Evolutionary conservation across 2,797 vertebrate species (phyloP).

Genomic region (Macropus fuliginosus): DNA sequence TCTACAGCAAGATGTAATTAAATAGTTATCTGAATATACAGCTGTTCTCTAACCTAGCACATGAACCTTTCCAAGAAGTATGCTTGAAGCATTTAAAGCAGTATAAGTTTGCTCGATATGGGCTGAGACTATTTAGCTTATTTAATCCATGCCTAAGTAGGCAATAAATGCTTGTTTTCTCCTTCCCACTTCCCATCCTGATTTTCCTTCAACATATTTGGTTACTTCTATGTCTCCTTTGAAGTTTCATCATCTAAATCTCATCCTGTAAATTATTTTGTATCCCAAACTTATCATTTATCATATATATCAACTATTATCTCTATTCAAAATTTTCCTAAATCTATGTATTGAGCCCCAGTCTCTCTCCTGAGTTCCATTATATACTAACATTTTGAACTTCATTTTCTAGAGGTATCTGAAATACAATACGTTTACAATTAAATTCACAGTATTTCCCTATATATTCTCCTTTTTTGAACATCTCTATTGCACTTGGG

Average conservation of each 20-base stretch:
- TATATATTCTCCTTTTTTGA: neutral
- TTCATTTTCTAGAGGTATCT: neutral
- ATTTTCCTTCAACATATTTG: neutral
- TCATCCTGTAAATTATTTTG: neutral
- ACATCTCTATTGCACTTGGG: neutral
- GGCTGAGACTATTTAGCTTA: neutral
- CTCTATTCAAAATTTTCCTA: neutral
- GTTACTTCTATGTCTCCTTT: neutral
- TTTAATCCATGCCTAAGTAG: neutral
- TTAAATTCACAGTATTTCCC: neutral
- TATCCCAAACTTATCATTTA: no score
- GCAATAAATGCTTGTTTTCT: no score
- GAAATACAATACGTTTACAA: neutral
- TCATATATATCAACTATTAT: neutral
- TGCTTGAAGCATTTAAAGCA: neutral
- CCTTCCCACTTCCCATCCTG: neutral
- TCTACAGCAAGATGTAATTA: neutral
- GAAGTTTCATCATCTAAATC: neutral
- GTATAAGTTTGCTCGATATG: neutral
- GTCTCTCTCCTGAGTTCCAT: neutral
- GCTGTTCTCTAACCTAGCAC: neutral
- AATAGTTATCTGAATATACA: neutral
- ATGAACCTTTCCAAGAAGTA: neutral
- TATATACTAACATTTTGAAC: neutral
- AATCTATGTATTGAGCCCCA: neutral